Base-by-base conservation (phyloP, 2,113 vertebrate species). In the Antechinus stuartii region DNA sequence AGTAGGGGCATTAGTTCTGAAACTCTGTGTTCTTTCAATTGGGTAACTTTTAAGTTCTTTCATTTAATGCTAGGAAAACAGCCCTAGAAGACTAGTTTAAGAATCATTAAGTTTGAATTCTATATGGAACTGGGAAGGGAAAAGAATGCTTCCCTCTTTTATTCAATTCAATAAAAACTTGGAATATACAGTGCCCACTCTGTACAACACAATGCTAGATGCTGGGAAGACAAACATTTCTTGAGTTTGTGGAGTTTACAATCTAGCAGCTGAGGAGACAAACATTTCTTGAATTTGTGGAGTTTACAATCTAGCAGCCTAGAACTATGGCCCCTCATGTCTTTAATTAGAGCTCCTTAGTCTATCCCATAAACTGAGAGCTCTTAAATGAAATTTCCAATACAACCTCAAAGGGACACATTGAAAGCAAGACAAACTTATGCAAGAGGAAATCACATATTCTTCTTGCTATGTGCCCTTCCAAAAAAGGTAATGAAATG, bases 1-100 rank as follows among this genome's bases (percentile, higher is more conserved):
- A 97, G 91, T 90, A 95, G n/a, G 95, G 91, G 50, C 52, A 92
- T 2, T 95, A 93, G 96, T 92, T 91, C 95, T 91, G 57, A 97
- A 96, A 94, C 89, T 94, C 26, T 56, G 89, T 35, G 90, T 42
- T 90, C 91, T 96, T 91, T 91, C 90, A 94, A 91, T 95, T 95
- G 54, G 91, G 19, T 42, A 84, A 84, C n/a, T 84, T 84, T 84
- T 84, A 42, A 84, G n/a, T 84, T 84, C n/a, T 84, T 42, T 84
- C 19, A 84, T 84, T 84, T 84, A 35, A n/a, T 42, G n/a, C 35
- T 23, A 16, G 23, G 68, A 84, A 84, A 84, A 16, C 0, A 84
- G 68, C 22, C 16, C n/a, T 6, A 84, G n/a, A 84, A 84, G n/a
- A 84, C 0, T 84, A 7, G 68, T 42, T 84, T 84, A 42, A 84